A percentile compares a stretch with the other conserved stretches of the same genome.
Evolutionary conservation across 2,888 invertebrate species (phyloP).

Genomic region (Pyrochroa serraticornis): DNA sequence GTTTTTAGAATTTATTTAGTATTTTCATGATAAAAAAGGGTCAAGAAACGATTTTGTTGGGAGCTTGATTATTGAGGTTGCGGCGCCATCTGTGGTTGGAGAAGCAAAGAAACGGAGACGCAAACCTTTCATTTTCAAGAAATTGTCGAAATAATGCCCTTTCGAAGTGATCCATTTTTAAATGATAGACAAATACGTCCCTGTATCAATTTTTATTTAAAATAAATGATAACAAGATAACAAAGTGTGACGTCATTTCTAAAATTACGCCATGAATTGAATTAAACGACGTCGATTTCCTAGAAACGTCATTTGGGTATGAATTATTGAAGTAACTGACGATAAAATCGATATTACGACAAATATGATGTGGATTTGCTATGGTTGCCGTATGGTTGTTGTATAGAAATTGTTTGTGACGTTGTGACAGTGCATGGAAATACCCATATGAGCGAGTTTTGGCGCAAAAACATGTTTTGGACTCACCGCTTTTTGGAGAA

Average conservation of each 20-base stretch:
- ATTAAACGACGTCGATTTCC: too few relatives aligned
- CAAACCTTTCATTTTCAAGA: constrained; percentile 4
- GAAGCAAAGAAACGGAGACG: constrained; percentile 1
- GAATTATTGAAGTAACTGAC: not conserved
- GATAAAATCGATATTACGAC: not conserved
- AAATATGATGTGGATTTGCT: not conserved
- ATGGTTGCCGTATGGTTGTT: not conserved
- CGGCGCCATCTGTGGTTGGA: constrained; percentile 16
- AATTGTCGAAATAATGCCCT: not conserved
- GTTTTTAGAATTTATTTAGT: too few relatives aligned
- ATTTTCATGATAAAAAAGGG: too few relatives aligned
- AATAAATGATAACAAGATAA: not conserved
- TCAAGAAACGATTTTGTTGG: too few relatives aligned
- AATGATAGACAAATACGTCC: not conserved
- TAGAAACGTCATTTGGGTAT: too few relatives aligned
- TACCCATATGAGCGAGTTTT: not conserved
- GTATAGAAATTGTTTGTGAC: too few relatives aligned
- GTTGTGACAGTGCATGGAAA: constrained; percentile 1
- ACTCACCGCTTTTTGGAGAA: constrained; percentile 26
- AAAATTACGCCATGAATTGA: constrained; percentile 4
- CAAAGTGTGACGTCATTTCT: constrained; percentile 15
- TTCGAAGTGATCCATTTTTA: not conserved
- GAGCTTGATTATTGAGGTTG: too few relatives aligned
- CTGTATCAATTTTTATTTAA: too few relatives aligned
- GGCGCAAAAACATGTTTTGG: constrained; percentile 2